These are phyloP conservation scores for Syritta pipiens DNA, from an alignment of 2,888 invertebrate species.

Conservation along the genomic window DNA sequence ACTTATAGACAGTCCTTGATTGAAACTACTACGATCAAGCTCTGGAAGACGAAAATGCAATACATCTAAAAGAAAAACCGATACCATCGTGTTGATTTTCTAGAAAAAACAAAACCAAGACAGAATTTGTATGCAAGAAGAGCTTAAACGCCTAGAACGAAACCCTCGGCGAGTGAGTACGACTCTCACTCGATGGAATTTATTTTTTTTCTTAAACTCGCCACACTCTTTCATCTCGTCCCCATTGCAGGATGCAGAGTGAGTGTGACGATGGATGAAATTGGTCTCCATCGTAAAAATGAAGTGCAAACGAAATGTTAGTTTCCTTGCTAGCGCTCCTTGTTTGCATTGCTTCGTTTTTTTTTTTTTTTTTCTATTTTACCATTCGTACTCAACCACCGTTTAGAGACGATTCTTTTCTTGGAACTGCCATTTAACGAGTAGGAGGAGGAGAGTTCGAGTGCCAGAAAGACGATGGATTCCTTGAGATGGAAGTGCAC, in stretches of 20 bases:
- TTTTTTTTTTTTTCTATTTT: slow-evolving; percentile 16
- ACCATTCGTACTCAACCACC: slow-evolving; percentile 24
- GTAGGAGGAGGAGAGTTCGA: slow-evolving; percentile 16
- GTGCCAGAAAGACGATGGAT: no score
- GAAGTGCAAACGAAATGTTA: slow-evolving; percentile 66
- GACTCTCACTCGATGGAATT: no score
- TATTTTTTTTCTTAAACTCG: neutral
- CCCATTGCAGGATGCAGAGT: slow-evolving; percentile 3
- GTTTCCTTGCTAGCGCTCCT: slow-evolving; percentile 31
- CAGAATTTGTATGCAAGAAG: no score
- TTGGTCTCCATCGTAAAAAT: slow-evolving; percentile 65
- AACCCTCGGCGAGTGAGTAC: no score
- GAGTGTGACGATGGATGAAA: slow-evolving; percentile 60
- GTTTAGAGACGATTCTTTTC: slow-evolving; percentile 29
- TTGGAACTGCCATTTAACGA: slow-evolving; percentile 43
- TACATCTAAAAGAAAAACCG: no score
- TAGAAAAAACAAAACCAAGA: no score
- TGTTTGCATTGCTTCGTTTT: slow-evolving; percentile 45
- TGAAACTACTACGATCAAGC: no score
- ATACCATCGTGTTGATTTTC: no score
- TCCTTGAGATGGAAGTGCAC: neutral
- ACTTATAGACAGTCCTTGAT: no score
- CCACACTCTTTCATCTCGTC: neutral
- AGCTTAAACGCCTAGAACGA: no score
- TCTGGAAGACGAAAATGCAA: no score